Conservation (phyloP, 2,888 invertebrate species). For the Omphaloscelis lunosa region DNA sequence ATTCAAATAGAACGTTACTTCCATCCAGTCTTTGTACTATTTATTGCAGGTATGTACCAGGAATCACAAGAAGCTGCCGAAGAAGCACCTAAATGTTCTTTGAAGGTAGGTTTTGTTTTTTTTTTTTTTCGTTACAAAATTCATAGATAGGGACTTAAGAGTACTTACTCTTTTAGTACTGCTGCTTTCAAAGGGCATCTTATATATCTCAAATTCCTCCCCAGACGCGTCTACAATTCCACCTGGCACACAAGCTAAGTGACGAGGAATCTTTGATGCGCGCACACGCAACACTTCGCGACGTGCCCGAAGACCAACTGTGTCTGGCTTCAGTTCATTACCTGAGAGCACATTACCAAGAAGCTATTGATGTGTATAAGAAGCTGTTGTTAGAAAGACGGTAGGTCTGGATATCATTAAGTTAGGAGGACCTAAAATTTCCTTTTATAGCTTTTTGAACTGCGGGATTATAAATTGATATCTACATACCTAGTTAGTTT, state of each 20-base stretch:
- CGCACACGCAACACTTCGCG: slow-evolving; percentile 95
- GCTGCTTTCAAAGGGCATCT: not conserved
- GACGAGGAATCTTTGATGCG: slow-evolving; percentile 96
- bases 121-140: not conserved
- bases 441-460: not conserved
- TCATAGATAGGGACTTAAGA: no score
- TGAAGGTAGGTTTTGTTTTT: slow-evolving; percentile 82
- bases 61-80: slow-evolving; percentile 92
- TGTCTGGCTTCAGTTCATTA: slow-evolving; percentile 99
- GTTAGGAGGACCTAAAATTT: no score
- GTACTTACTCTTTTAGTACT: not conserved
- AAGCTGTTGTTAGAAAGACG: slow-evolving; percentile 97
- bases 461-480: not conserved
- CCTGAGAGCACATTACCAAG: slow-evolving; percentile 98
- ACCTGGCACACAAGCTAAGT: slow-evolving; percentile 97
- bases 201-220: not conserved
- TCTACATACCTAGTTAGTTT: no score
- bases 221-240: slow-evolving; percentile 96
- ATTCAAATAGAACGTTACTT: not conserved
- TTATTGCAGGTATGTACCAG: slow-evolving; percentile 90
- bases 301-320: slow-evolving; percentile 98
- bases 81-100: slow-evolving; percentile 92
- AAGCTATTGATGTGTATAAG: slow-evolving; percentile 99
- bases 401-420: slow-evolving; percentile 83
- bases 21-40: not conserved